Percentiles rank a stretch among this genome's conserved stretches.
Evolutionary conservation across 2,888 invertebrate species (phyloP).

Genomic region (Muschampia plurimacula): DNA sequence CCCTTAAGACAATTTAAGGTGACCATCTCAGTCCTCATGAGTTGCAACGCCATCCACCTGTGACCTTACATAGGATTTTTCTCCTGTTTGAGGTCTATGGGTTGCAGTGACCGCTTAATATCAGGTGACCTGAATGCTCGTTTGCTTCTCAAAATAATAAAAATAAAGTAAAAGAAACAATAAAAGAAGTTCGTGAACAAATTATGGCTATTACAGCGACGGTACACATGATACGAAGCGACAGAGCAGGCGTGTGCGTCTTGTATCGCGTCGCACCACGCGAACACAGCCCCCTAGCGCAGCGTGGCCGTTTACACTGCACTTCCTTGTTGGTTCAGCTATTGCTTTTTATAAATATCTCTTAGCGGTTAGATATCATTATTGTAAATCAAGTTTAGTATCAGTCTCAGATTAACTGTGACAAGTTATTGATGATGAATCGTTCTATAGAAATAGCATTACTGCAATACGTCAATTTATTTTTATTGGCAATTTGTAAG

Average conservation of each 20-base stretch:
- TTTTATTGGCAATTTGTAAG: too few relatives aligned
- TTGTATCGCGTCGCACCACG: neutral
- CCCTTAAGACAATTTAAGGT: neutral
- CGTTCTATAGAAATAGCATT: too few relatives aligned
- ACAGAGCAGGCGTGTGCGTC: neutral
- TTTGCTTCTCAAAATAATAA: too few relatives aligned
- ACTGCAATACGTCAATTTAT: too few relatives aligned
- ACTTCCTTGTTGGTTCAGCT: constrained; percentile 12
- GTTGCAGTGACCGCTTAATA: too few relatives aligned
- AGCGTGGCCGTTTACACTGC: neutral
- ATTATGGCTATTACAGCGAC: neutral
- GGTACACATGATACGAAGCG: neutral
- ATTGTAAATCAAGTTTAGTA: neutral
- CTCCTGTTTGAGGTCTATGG: too few relatives aligned
- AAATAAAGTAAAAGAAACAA: too few relatives aligned
- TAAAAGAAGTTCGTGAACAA: neutral
- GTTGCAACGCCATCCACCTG: too few relatives aligned
- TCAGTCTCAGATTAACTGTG: neutral
- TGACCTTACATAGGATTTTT: too few relatives aligned
- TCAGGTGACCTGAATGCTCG: too few relatives aligned
- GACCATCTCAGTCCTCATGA: too few relatives aligned
- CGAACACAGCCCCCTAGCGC: neutral
- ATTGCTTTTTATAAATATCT: constrained; percentile 8
- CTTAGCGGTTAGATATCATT: constrained; percentile 7
- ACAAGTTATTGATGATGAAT: constrained; percentile 3